Evolutionary conservation across 1,140 invertebrate genomes (phyloP).

Genomic region (Alviniconcha marisindica): DNA sequence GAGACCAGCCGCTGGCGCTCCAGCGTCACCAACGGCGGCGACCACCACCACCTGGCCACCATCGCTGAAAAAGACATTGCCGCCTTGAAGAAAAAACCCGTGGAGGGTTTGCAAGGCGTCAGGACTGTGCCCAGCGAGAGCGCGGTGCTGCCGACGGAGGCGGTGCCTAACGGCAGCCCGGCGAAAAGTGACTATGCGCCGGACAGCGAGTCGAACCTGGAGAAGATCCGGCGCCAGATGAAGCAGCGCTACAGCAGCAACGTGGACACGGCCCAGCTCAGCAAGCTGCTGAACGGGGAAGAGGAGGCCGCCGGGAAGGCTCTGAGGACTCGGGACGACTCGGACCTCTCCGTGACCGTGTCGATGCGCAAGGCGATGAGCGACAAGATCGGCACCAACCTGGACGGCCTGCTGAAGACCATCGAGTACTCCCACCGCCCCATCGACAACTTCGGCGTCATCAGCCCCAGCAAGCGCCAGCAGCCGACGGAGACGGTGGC

Average conservation of each 20-base stretch:
- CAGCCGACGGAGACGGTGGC: constrained; percentile 42
- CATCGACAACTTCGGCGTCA: constrained; percentile 53
- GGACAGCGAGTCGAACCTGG: constrained; percentile 27
- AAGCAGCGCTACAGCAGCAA: constrained; percentile 56
- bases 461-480: constrained; percentile 49
- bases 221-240: constrained; percentile 53
- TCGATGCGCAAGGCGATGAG: constrained; percentile 62
- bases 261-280: constrained; percentile 58
- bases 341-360: constrained; percentile 48
- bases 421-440: constrained; percentile 65
- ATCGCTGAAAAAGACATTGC: constrained; percentile 61
- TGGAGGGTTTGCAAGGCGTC: constrained; percentile 13
- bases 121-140: not conserved
- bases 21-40: constrained; percentile 44
- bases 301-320: constrained; percentile 13
- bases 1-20: constrained; percentile 51
- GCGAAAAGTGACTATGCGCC: too few relatives aligned
- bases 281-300: constrained; percentile 51
- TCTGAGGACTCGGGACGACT: constrained; percentile 30
- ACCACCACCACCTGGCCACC: constrained; percentile 48
- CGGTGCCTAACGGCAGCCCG: too few relatives aligned
- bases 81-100: too few relatives aligned
- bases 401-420: constrained; percentile 68
- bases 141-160: too few relatives aligned
- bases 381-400: constrained; percentile 64